Conservation (phyloP, 2,888 invertebrate genomes). For the Metalampra italica region DNA sequence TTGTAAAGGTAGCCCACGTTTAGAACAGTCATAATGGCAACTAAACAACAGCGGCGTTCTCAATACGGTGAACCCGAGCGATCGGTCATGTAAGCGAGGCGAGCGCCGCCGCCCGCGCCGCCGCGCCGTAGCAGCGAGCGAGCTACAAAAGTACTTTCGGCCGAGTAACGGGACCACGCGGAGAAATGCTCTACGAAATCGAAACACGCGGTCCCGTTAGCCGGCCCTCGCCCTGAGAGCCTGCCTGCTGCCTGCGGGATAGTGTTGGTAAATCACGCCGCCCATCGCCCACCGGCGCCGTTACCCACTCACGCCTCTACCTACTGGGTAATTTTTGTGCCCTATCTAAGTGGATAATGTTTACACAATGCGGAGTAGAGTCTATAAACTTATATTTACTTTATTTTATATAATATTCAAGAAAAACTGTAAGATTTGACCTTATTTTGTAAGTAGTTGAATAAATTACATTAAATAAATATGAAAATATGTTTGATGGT, state of each 20-base stretch:
- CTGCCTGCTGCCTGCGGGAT: slow-evolving; percentile 39
- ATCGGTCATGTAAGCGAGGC: slow-evolving; percentile 50
- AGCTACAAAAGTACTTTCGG: slow-evolving; percentile 75
- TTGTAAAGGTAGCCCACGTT: slow-evolving; percentile 56
- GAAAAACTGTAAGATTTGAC: no score
- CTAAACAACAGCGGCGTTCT: slow-evolving; percentile 53
- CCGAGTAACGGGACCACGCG: slow-evolving; percentile 70
- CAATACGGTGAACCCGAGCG: slow-evolving; percentile 67
- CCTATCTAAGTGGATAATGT: slow-evolving; percentile 3
- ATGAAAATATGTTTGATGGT: no score
- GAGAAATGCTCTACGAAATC: slow-evolving; percentile 80
- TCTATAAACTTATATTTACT: neutral
- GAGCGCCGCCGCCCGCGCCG: no score
- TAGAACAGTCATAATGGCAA: slow-evolving; percentile 51
- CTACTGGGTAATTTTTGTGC: neutral
- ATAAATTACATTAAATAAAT: no score
- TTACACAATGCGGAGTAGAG: neutral
- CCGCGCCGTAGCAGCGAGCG: slow-evolving; percentile 33
- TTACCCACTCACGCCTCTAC: slow-evolving; percentile 5
- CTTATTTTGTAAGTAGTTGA: no score
- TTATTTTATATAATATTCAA: no score
- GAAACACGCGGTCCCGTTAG: slow-evolving; percentile 76
- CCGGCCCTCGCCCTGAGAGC: slow-evolving; percentile 51
- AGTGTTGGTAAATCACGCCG: slow-evolving; percentile 58
- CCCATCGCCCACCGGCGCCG: slow-evolving; percentile 14